Evolutionary conservation across 2,797 vertebrate genomes (phyloP).

Genomic region (Parauchenoglanis ngamensis): DNA sequence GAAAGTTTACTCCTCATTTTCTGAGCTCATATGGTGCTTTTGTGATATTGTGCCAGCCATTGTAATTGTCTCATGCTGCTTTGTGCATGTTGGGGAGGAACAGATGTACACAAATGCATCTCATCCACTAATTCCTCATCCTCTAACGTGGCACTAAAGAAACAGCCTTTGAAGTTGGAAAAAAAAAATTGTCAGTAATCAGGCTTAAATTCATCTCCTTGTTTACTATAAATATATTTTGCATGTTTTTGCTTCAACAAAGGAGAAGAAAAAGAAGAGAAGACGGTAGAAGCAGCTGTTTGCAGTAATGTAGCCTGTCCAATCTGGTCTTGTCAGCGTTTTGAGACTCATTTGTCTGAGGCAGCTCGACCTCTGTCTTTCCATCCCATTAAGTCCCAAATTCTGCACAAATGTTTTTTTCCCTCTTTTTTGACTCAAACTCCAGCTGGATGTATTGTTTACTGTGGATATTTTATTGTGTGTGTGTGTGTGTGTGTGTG

Average conservation of each 20-base stretch:
- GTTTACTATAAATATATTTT: conserved; percentile 56
- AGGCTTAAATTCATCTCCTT: conserved; percentile 58
- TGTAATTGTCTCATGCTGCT: conserved; percentile 9
- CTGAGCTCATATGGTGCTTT: conserved; percentile 39
- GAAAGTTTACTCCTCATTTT: conserved; percentile 8
- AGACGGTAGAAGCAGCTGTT: conserved; percentile 60
- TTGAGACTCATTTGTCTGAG: conserved; percentile 65
- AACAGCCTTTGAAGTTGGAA: conserved; percentile 36
- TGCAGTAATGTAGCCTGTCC: conserved; percentile 63
- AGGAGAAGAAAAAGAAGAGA: conserved; percentile 26
- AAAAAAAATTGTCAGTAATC: conserved; percentile 60
- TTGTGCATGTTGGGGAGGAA: conserved; percentile 17
- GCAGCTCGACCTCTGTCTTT: conserved; percentile 63
- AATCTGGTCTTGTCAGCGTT: conserved; percentile 65
- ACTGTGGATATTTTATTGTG: conserved; percentile 29
- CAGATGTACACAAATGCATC: conserved; percentile 41
- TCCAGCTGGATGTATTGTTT: conserved; percentile 65
- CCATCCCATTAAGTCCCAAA: conserved; percentile 72
- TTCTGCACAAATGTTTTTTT: conserved; percentile 58
- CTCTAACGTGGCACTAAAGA: conserved; percentile 27
- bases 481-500: neutral
- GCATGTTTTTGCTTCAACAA: conserved; percentile 45
- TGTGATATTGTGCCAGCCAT: neutral
- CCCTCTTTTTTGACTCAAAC: conserved; percentile 60
- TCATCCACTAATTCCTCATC: conserved; percentile 43